Percentiles rank a stretch among this genome's conserved stretches.
Evolutionary conservation across 2,797 vertebrate species (phyloP).

Genomic region (Falco concolor): DNA sequence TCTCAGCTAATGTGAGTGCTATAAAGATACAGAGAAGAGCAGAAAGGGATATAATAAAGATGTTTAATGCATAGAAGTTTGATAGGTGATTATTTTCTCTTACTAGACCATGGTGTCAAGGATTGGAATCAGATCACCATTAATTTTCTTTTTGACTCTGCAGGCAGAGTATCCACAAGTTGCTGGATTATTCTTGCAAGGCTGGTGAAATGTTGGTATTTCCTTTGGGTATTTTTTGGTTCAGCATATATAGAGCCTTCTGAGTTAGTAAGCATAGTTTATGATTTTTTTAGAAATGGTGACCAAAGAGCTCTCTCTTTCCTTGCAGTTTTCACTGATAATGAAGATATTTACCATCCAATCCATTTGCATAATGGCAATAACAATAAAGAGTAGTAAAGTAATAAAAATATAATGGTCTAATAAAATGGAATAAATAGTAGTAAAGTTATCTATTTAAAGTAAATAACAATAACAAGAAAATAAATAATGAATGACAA

Average conservation of each 20-base stretch:
- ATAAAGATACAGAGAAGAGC: background rate
- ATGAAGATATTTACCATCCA: background rate
- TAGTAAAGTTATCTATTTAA: background rate
- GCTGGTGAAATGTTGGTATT: background rate
- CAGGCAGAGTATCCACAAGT: background rate
- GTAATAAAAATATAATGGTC: conserved; percentile 14
- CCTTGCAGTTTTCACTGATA: background rate
- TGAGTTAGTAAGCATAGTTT: background rate
- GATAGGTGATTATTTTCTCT: background rate
- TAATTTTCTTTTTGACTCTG: background rate
- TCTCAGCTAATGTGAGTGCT: background rate
- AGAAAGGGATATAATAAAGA: background rate
- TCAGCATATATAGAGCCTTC: background rate
- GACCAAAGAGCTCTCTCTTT: background rate
- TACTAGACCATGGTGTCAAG: background rate
- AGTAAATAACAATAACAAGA: background rate
- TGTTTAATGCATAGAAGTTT: background rate
- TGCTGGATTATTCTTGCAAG: background rate
- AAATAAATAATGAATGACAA: conserved; percentile 12
- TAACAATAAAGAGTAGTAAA: conserved; percentile 8
- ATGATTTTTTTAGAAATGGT: background rate
- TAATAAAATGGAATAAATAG: conserved; percentile 13
- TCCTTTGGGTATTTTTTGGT: background rate
- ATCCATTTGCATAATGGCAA: background rate
- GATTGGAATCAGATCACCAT: background rate